phyloP scores from a whole-genome alignment of 2,888 invertebrate genomes.

The Kryphioiulus occultus region DNA sequence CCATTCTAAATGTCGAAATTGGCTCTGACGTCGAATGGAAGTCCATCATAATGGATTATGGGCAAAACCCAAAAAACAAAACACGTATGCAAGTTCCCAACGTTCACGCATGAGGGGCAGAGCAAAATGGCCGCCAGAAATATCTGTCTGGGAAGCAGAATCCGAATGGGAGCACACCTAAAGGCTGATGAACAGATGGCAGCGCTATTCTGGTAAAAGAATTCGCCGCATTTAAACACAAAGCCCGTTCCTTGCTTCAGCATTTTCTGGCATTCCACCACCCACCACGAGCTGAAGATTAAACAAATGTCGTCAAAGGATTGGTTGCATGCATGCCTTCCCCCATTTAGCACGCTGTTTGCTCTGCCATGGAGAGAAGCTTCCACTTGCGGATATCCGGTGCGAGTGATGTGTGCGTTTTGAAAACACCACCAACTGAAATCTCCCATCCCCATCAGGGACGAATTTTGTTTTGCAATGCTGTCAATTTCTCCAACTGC shows the following conservation, averaged over 20 bases:
- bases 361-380: neutral
- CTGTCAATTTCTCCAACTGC: too few relatives aligned
- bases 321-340: neutral
- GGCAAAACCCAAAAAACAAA: neutral
- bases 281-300: neutral
- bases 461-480: too few relatives aligned
- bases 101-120: neutral
- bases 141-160: constrained; percentile 14
- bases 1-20: too few relatives aligned
- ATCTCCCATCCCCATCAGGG: neutral
- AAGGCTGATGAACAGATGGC: neutral
- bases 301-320: neutral
- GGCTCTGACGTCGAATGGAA: too few relatives aligned
- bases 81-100: neutral
- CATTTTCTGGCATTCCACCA: constrained; percentile 1
- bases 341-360: neutral
- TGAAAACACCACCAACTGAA: neutral
- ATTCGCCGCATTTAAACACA: constrained; percentile 23
- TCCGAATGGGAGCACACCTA: neutral
- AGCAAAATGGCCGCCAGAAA: constrained; percentile 7
- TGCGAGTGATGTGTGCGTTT: neutral
- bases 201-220: neutral
- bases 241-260: neutral
- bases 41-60: neutral
- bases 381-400: neutral